Evolutionary conservation across 92 coral and sea anemone species (phyloP), one percentile per base, ranked within the genome.

Genomic region (Parazoanthus darwini): DNA sequence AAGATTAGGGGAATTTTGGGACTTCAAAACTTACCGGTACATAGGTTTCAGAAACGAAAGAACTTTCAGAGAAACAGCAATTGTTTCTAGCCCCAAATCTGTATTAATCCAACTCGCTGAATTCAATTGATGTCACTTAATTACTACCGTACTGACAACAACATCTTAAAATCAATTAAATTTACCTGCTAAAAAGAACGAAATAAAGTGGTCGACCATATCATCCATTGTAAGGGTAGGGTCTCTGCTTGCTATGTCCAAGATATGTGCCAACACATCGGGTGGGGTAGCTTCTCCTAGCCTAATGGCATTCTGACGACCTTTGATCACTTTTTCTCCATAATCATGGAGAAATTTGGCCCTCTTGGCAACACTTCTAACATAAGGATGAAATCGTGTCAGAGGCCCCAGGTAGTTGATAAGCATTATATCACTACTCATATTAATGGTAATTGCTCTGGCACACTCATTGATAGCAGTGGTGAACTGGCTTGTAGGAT

Each of bases 241-340:
- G 50, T 95, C 91, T 54, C 71, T 81, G 74, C 88, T 91, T 2
- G 85, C 92, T 46, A 89, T 91, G 51, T 87, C 80, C 38, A 95
- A 88, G 82, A 95, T 92, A 50, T 94, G 94, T 0, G 94, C 86
- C 54, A 95, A 89, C 82, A 95, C 86, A 67, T 95, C 98, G 37
- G 58, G 79, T 8, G 91, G 91, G 6, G 77, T 74, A 22, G 89
- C 74, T 4, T 85, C 86, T 23, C 89, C 92, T 22, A 59, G 74
- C 42, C 44, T 78, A 15, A 95, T 81, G 71, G 89, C 92, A 33
- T 84, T 81, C 46, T 74, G 74, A 10, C 98, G 88, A 13, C 91
- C 91, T 1, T 68, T 75, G 59, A 95, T 91, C 42, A 92, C 94
- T 25, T 86, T 86, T 80, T 78, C 46, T n/a, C 88, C 98, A 96